These are phyloP conservation scores for Lemur catta DNA, from an alignment of 2,797 vertebrate species.

Conservation along the genomic window DNA sequence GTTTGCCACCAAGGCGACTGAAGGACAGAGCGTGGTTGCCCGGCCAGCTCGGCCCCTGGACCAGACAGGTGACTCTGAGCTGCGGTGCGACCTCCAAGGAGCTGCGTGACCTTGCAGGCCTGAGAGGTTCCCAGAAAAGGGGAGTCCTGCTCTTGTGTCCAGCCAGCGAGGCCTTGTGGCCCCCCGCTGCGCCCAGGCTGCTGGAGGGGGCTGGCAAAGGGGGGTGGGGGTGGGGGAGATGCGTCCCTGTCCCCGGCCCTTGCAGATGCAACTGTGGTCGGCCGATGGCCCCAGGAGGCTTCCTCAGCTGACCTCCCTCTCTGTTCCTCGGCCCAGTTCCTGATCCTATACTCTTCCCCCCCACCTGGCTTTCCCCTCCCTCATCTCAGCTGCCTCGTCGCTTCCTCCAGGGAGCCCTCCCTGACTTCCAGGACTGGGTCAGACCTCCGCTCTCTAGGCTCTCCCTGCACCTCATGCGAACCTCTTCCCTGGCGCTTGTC, in stretches of 20 bases:
- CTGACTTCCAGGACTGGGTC: background rate
- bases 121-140: background rate
- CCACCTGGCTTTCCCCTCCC: background rate
- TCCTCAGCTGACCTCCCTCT: background rate
- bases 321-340: background rate
- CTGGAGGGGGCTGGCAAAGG: background rate
- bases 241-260: background rate
- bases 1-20: background rate
- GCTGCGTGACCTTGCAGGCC: background rate
- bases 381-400: background rate
- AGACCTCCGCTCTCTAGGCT: background rate
- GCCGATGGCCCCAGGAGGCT: background rate
- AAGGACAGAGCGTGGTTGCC: background rate
- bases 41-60: background rate
- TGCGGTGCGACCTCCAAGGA: background rate
- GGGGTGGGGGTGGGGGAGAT: background rate
- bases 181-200: background rate
- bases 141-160: background rate
- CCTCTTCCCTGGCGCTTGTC: background rate
- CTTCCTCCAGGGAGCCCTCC: background rate
- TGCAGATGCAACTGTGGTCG: rapidly evolving
- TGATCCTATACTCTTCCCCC: background rate
- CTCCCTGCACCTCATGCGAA: background rate
- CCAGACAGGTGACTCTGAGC: background rate
- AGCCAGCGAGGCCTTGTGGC: background rate